Base-by-base conservation (phyloP, 2,113 vertebrate species). In the Anolis carolinensis region DNA sequence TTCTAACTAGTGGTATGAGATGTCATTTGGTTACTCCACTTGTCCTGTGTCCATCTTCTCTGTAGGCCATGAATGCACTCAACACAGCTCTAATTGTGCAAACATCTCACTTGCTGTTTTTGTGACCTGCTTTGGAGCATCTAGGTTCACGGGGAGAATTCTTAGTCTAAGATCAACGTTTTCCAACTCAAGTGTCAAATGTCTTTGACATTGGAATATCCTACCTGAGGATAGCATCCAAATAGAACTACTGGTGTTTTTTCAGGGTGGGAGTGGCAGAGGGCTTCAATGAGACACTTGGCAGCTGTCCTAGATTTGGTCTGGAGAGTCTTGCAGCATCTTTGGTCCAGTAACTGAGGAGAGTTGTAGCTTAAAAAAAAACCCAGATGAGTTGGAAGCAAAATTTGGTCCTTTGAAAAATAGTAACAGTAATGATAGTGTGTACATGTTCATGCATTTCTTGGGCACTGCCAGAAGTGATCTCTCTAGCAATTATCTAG, bases 341-440 rank as follows among this genome's bases (percentile, higher is more conserved):
- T 13, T 2, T 86, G 70, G 71, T 81, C 59, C 71, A 81, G n/a
- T n/a, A 86, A 79, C 13, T 50, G 39, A 67, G 23, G 62, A 65
- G 9, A 74, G 7, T 44, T 7, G 3, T 50, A 27, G 50, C 7
- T n/a, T 52, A 63, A 73, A 81, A 81, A 75, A 86, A 30, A 34
- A 39, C 62, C 67, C 39, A 80, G 23, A 70, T 25, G 25, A 85
- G 79, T 16, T 70, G 75, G 59, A 86, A 86, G 71, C 71, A 75
- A 16, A 75, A 67, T 81, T 86, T 75, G 79, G 79, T 75, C 71
- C 79, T 32, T 73, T 65, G 62, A 5, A 81, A 65, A 75, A 81
- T 74, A 48, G 36, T 27, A 70, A 39, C 6, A 65, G 13, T 74
- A 39, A 25, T 39, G 55, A 59, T 30, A 36, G 13, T n/a, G 59